These are phyloP conservation scores for Rhodeus uyekii DNA, from an alignment of 2,797 vertebrate species.

Conservation along the genomic window DNA sequence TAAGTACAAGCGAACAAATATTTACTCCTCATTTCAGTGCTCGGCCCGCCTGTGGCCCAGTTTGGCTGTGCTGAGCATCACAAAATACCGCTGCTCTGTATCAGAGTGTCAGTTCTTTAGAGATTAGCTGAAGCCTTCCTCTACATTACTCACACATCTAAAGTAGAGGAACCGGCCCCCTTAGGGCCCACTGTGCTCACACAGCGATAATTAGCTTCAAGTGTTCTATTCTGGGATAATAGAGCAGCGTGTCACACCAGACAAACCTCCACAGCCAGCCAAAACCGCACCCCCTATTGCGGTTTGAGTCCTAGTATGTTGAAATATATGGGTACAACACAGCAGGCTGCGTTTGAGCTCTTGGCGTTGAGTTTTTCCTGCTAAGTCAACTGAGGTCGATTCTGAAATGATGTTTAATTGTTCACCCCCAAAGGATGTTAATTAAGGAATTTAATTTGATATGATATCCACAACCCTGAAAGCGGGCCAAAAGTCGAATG, in stretches of 20 bases:
- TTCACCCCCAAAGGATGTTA: slow-evolving; percentile 20
- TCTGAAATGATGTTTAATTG: slow-evolving; percentile 40
- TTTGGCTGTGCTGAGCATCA: slow-evolving; percentile 13
- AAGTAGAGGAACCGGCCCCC: slow-evolving; percentile 36
- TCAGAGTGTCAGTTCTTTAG: slow-evolving; percentile 15
- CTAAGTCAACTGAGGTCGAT: slow-evolving; percentile 42
- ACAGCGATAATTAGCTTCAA: slow-evolving; percentile 57
- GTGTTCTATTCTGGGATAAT: slow-evolving; percentile 54
- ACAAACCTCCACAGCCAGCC: slow-evolving; percentile 32
- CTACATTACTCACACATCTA: slow-evolving; percentile 48
- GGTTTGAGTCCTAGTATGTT: slow-evolving; percentile 25
- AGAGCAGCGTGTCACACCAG: slow-evolving; percentile 34
- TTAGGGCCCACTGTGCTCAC: slow-evolving; percentile 49
- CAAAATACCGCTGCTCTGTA: slow-evolving; percentile 13
- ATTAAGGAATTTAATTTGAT: slow-evolving; percentile 42
- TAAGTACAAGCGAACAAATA: slow-evolving; percentile 23
- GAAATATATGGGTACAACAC: slow-evolving; percentile 29
- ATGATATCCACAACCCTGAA: slow-evolving; percentile 33
- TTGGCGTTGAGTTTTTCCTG: neutral
- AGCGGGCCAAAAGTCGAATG: slow-evolving; percentile 6
- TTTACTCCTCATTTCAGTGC: slow-evolving; percentile 21
- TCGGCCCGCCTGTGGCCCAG: neutral
- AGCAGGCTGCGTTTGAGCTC: neutral
- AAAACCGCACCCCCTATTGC: slow-evolving; percentile 17
- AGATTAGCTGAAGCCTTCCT: slow-evolving; percentile 41